Percentiles rank a stretch among this genome's conserved stretches.
phyloP scores from a whole-genome alignment of 1,140 invertebrate species.

The Drosophila suzukii region DNA sequence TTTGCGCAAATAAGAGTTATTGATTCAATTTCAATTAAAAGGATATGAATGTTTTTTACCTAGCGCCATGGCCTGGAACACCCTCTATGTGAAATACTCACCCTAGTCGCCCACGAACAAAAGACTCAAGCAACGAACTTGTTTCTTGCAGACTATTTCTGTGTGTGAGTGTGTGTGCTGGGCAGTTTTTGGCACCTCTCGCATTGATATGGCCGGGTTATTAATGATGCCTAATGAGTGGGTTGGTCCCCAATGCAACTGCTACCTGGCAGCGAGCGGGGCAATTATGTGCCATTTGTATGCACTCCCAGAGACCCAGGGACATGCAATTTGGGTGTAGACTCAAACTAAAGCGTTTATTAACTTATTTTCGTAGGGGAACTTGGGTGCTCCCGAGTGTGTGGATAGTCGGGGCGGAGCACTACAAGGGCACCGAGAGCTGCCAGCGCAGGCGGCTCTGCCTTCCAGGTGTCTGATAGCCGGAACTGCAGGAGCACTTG shows the following conservation, averaged over 20 bases:
- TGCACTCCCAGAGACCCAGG: conserved; percentile 25
- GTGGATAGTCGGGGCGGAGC: conserved; percentile 22
- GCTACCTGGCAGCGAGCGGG: conserved; percentile 37
- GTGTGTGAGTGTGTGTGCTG: conserved; percentile 24
- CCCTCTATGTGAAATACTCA: conserved; percentile 7
- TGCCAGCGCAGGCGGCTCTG: conserved; percentile 55
- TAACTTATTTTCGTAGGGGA: conserved; percentile 71
- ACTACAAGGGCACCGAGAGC: conserved; percentile 64
- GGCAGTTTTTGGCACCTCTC: conserved; percentile 65
- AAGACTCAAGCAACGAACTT: conserved; percentile 65
- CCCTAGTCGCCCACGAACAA: conserved; percentile 44
- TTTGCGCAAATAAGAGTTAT: conserved; percentile 83
- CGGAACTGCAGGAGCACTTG: conserved; percentile 29
- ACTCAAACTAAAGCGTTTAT: conserved; percentile 68
- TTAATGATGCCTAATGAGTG: conserved; percentile 81
- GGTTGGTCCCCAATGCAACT: conserved; percentile 54
- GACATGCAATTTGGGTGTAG: conserved; percentile 63
- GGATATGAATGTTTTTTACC: conserved; percentile 71
- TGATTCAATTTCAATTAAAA: conserved; percentile 83
- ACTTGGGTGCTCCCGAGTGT: conserved; percentile 36
- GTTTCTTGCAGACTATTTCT: conserved; percentile 24
- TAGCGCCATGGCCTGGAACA: conserved; percentile 14
- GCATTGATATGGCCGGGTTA: conserved; percentile 68
- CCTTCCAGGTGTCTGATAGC: conserved; percentile 37
- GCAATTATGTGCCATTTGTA: conserved; percentile 77